Conservation (phyloP, 2,797 vertebrate genomes). For the Carapus acus region DNA sequence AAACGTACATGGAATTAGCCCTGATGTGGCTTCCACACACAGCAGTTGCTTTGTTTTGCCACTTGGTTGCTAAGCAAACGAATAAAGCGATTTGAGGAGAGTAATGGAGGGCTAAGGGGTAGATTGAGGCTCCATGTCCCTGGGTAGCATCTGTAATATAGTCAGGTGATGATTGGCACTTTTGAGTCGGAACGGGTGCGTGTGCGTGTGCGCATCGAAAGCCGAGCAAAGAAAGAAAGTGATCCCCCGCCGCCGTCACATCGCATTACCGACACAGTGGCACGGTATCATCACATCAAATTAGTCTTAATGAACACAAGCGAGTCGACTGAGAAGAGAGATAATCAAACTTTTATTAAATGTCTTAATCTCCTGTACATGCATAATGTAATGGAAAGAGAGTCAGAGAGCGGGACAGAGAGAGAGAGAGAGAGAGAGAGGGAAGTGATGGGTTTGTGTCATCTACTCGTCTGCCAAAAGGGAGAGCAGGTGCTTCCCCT, state of each 20-base stretch:
- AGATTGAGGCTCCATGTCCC: slow-evolving; percentile 20
- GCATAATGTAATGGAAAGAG: slow-evolving; percentile 57
- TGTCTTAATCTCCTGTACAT: slow-evolving; percentile 76
- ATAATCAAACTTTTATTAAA: slow-evolving; percentile 79
- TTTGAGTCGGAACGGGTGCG: slow-evolving; percentile 43
- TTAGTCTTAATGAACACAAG: slow-evolving; percentile 66
- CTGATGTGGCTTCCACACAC: slow-evolving; percentile 21
- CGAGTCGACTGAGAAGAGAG: slow-evolving; percentile 59
- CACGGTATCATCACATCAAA: slow-evolving; percentile 61
- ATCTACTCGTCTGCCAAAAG: not conserved
- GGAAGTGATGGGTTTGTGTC: slow-evolving; percentile 31
- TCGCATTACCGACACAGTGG: slow-evolving; percentile 55
- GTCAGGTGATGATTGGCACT: slow-evolving; percentile 50
- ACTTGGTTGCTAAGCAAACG: slow-evolving; percentile 25
- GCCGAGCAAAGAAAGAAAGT: slow-evolving; percentile 32
- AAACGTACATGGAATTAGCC: slow-evolving; percentile 53
- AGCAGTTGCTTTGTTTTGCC: slow-evolving; percentile 12
- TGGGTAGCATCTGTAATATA: slow-evolving; percentile 14
- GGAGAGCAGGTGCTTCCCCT: slow-evolving; percentile 20
- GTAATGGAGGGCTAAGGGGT: slow-evolving; percentile 13
- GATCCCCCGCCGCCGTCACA: slow-evolving; percentile 49
- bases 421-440: too few relatives aligned
- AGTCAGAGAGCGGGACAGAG: too few relatives aligned
- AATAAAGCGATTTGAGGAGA: slow-evolving; percentile 36
- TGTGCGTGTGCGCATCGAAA: slow-evolving; percentile 14